phyloP scores from a whole-genome alignment of 1,140 invertebrate species.

The Pseudomyrmex gracilis region DNA sequence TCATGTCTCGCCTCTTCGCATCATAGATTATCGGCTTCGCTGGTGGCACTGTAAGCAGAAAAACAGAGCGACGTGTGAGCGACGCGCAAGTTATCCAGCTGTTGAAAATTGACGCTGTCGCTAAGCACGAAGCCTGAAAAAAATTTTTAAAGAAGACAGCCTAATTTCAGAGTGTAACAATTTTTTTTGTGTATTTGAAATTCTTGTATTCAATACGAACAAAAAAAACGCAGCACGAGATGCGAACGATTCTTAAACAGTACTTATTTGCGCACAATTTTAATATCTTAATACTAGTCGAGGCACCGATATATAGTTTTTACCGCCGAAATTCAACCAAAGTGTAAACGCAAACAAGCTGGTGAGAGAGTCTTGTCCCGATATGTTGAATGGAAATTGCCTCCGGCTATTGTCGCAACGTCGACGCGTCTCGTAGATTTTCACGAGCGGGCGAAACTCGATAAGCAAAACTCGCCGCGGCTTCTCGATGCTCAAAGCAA shows the following conservation, averaged over 20 bases:
- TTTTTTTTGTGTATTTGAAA: not conserved
- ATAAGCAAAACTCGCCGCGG: constrained; percentile 30
- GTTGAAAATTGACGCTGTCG: not conserved
- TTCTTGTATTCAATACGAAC: too few species aligned
- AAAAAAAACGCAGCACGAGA: too few species aligned
- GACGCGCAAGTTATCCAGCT: constrained; percentile 5
- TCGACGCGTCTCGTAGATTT: not conserved
- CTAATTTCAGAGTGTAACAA: not conserved
- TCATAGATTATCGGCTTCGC: constrained; percentile 94
- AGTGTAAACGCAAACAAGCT: constrained; percentile 61
- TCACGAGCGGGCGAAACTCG: constrained; percentile 26
- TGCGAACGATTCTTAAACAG: too few species aligned
- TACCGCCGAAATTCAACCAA: constrained; percentile 8
- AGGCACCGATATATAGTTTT: not conserved
- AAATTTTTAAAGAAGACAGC: constrained; percentile 11
- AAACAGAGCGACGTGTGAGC: constrained; percentile 15
- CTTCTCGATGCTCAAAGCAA: not conserved
- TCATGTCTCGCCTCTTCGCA: constrained; percentile 91
- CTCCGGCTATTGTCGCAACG: constrained; percentile 62
- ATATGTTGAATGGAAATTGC: constrained; percentile 65
- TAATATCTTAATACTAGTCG: too few species aligned
- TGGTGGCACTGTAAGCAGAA: constrained; percentile 91
- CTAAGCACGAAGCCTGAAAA: not conserved
- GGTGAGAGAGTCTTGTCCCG: constrained; percentile 34
- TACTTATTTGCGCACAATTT: too few species aligned